Conservation (phyloP, 2,797 vertebrate genomes). For the Cryptoprocta ferox region DNA sequence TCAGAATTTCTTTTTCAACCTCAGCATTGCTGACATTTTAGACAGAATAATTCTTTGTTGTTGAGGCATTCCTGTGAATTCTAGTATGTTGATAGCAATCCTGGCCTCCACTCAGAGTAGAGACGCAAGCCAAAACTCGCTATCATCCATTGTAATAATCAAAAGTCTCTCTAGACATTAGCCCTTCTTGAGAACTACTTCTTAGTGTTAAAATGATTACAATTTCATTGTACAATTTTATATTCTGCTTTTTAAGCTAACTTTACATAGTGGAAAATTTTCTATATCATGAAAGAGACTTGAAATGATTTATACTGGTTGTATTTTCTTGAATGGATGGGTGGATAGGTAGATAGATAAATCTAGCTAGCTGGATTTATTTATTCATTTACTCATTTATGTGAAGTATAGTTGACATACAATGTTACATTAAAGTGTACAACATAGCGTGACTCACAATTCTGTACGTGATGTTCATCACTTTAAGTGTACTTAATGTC, state of each 20-base stretch:
- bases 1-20: background rate
- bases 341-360: background rate
- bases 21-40: background rate
- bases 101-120: background rate
- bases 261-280: background rate
- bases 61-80: background rate
- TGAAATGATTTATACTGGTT: background rate
- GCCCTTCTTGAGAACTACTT: background rate
- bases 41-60: background rate
- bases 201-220: background rate
- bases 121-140: background rate
- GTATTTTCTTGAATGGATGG: background rate
- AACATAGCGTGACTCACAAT: background rate
- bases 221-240: background rate
- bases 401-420: background rate
- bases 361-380: background rate
- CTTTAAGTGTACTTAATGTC: background rate
- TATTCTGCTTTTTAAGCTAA: background rate
- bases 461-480: background rate
- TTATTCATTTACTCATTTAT: background rate
- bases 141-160: background rate
- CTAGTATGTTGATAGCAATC: background rate
- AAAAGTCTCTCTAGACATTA: background rate
- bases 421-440: background rate
- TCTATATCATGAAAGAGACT: background rate